Base-by-base conservation (phyloP, 2,888 invertebrate species). In the Nomada lathburiana region DNA sequence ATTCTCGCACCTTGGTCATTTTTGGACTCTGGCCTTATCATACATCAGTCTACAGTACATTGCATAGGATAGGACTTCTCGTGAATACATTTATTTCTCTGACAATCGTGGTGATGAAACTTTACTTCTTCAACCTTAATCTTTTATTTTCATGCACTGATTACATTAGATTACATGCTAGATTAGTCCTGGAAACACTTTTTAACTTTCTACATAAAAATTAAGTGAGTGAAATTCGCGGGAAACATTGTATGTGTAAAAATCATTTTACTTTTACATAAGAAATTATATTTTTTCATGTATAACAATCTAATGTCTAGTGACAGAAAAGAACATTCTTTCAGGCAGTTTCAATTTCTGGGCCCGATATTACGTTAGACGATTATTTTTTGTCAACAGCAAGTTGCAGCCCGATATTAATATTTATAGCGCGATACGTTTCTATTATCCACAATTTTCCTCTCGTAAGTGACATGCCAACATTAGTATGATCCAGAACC, bases 321-420 rank as follows among this genome's bases (percentile, higher is more conserved):
- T 36, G 7, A 36, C 11, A 13, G 47, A 47, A 16, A 16, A 47
- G 47, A 13, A 47, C 16, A 57, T 23, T 26, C 29, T 44, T 68
- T 57, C 47, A 68, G 68, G 3, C 18, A 16, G 4, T 20, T 23
- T 10, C 10, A 36, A 3, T 68, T 47, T 47, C 47, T 13, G 11
- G 13, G 16, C 3, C 3, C 3, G 0, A 1, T 5, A 3, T 4
- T 36, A 9, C 68, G 18, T 10, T 57, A 18, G 16, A 44, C 36
- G 1, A 55, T 26, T 4, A 9, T 44, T 5, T 13, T 69, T 1
- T 11, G 13, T 0, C 23, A 2, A 16, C 26, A 16, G 11, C 68
- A 0, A 9, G 0, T 20, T 4, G 11, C 11, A 2, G 9, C 5
- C 42, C 44, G 0, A 3, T 18, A 5, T 0, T 69, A 0, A 16